phyloP scores from a whole-genome alignment of 2,113 vertebrate species.

The Piliocolobus tephrosceles region DNA sequence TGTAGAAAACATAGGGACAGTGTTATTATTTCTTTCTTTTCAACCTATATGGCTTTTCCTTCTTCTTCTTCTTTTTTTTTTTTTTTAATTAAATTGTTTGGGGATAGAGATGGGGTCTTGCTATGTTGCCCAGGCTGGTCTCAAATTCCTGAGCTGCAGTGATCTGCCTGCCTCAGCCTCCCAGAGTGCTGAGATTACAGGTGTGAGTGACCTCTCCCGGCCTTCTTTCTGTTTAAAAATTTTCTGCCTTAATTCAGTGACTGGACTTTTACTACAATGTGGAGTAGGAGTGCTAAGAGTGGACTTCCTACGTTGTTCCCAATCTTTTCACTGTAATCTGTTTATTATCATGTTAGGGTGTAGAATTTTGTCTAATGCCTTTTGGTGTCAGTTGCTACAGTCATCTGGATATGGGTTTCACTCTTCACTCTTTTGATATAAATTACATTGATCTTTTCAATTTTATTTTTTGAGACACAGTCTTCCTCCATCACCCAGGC shows the following conservation, averaged over 20 bases:
- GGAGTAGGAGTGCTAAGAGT: neutral
- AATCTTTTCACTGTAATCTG: neutral
- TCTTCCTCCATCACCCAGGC: too few species aligned
- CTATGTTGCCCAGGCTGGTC: too few species aligned
- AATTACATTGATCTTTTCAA: neutral
- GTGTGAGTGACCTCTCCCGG: rapidly evolving
- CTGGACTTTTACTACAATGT: neutral
- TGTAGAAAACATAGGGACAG: neutral
- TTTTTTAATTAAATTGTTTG: too few species aligned
- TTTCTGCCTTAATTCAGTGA: neutral
- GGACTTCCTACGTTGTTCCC: neutral
- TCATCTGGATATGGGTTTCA: neutral
- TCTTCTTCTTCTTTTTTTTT: too few species aligned
- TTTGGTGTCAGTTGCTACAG: neutral
- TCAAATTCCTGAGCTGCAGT: too few species aligned
- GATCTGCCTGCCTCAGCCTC: neutral
- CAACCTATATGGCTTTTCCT: neutral
- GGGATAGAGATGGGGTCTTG: too few species aligned
- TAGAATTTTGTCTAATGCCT: neutral
- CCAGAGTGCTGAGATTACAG: too few species aligned
- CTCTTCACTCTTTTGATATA: neutral
- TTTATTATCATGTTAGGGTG: neutral
- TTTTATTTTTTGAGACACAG: too few species aligned
- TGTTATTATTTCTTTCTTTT: neutral
- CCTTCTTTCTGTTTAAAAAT: neutral